These are phyloP conservation scores for Fissipunctia ypsillon DNA, from an alignment of 2,888 invertebrate species.

Conservation along the genomic window DNA sequence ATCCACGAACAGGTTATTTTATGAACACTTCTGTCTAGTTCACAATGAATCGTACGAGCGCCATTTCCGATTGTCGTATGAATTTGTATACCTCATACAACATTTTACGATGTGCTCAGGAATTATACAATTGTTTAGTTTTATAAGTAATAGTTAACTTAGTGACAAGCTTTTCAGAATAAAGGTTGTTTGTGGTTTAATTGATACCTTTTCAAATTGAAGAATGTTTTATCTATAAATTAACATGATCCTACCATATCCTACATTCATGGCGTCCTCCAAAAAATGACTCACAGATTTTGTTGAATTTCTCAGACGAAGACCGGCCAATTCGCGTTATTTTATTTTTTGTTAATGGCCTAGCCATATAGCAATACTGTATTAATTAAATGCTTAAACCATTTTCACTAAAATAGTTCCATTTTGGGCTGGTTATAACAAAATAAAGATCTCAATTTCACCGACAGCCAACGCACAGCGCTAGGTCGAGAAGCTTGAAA, in stretches of 20 bases:
- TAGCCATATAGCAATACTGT: background rate
- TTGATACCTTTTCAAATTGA: background rate
- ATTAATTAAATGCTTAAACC: background rate
- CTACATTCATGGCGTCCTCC: background rate
- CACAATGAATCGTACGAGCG: conserved; percentile 51
- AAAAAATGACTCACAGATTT: background rate
- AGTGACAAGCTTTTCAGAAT: conserved; percentile 3
- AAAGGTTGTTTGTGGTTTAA: background rate
- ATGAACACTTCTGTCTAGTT: conserved; percentile 48
- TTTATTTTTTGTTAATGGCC: background rate
- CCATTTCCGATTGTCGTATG: conserved; percentile 44
- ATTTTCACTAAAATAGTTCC: background rate
- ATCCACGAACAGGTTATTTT: conserved; percentile 36
- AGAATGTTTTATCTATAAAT: background rate
- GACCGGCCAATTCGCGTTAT: background rate
- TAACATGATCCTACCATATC: too few relatives aligned
- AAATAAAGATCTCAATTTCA: too few relatives aligned
- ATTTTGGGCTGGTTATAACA: too few relatives aligned
- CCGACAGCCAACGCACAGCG: too few relatives aligned
- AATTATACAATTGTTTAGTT: conserved; percentile 48
- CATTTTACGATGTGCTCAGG: conserved; percentile 45
- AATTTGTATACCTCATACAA: conserved; percentile 50
- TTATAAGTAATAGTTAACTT: conserved; percentile 23
- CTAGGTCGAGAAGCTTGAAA: too few relatives aligned
- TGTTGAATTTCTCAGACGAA: background rate